Evolutionary conservation across 2,797 vertebrate genomes (phyloP).

Genomic region (Arctocebus calabarensis): DNA sequence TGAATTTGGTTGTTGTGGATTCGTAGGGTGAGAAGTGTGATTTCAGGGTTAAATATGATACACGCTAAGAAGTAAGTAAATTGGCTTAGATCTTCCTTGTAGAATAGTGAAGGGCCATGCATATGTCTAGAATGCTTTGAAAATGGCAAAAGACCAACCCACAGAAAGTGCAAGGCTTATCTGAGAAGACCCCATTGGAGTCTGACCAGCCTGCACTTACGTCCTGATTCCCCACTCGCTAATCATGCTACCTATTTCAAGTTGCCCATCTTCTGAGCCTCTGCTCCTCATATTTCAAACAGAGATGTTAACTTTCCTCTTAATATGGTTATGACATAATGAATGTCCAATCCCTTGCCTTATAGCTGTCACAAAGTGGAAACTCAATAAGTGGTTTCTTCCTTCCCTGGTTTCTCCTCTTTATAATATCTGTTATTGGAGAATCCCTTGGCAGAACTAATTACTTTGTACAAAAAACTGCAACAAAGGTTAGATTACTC

Average conservation of each 20-base stretch:
- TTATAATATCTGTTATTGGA: not conserved
- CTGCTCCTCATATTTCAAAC: not conserved
- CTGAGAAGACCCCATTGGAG: not conserved
- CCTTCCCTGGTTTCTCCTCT: not conserved
- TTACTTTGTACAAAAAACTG: conserved; percentile 15
- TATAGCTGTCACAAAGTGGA: not conserved
- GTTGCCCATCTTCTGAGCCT: not conserved
- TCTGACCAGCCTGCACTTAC: not conserved
- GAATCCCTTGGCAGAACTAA: not conserved
- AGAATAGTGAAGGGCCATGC: not conserved
- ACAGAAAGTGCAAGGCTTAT: not conserved
- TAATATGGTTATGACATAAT: not conserved
- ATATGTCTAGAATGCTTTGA: not conserved
- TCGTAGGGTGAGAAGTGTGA: no score
- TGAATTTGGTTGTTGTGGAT: no score
- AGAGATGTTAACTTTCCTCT: not conserved
- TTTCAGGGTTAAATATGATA: not conserved
- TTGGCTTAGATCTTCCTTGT: not conserved
- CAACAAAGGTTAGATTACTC: conserved; percentile 3
- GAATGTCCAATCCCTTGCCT: not conserved
- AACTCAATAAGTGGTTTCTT: not conserved
- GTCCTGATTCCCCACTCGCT: no score
- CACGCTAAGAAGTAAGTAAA: not conserved
- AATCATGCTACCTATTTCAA: not conserved
- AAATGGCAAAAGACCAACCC: not conserved